phyloP scores from a whole-genome alignment of 2,113 vertebrate genomes.

The Rostratula benghalensis region DNA sequence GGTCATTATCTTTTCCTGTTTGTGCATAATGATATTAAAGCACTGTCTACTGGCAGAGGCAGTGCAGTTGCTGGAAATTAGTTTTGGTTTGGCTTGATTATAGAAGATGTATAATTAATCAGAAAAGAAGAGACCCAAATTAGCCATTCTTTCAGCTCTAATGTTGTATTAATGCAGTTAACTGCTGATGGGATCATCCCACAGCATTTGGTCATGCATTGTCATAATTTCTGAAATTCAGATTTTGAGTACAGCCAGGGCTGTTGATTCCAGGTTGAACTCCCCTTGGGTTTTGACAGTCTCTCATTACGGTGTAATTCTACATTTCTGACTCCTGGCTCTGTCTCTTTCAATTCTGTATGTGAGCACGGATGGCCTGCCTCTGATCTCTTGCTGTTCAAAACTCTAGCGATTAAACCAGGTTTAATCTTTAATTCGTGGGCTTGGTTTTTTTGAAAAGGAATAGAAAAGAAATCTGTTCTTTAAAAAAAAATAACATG shows the following conservation, averaged over 20 bases:
- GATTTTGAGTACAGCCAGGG: not conserved
- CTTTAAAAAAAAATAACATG: not conserved
- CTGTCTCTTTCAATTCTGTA: not conserved
- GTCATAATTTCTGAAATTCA: not conserved
- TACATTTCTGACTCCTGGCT: not conserved
- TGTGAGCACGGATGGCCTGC: not conserved
- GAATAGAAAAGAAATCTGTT: not conserved
- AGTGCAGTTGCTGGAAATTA: slow-evolving; percentile 24
- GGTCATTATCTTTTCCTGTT: slow-evolving; percentile 59
- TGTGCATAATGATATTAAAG: slow-evolving; percentile 30
- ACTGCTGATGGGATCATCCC: not conserved
- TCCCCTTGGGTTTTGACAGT: not conserved
- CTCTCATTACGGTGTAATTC: not conserved
- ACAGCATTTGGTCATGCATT: not conserved
- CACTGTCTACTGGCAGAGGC: not conserved
- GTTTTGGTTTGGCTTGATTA: slow-evolving; percentile 28
- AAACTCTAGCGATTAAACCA: not conserved
- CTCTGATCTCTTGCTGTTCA: not conserved
- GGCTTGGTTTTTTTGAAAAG: not conserved
- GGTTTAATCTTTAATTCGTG: not conserved
- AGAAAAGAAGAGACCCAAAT: not conserved
- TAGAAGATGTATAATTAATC: not conserved
- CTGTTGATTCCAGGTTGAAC: not conserved
- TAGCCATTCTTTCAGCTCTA: not conserved
- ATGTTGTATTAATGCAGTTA: not conserved